Base-by-base conservation (phyloP, 2,797 vertebrate genomes). In the Notoglanidium macrostoma region DNA sequence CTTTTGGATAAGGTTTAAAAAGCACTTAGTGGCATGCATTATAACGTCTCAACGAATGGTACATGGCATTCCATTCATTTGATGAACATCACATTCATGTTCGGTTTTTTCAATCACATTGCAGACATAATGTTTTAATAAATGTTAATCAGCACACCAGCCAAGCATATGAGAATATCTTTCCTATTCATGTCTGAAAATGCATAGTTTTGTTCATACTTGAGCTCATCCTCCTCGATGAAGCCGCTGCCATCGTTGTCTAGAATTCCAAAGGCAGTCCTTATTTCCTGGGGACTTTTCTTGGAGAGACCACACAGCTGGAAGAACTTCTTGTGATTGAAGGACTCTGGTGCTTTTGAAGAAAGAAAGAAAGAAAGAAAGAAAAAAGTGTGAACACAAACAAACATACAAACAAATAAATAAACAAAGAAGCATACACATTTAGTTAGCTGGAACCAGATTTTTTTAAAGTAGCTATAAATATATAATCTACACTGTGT, bases 311-410 rank as follows among this genome's bases (percentile, higher is more conserved):
- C 98, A 85, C 96, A 98, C 65, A 96, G 88, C 95, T 97, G 95
- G 96, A 99, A 99, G 95, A 99, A 99, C 96, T 97, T 98, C 95
- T 97, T 99, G 91, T 95, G 95, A 91, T 95, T 96, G 93, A 99
- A 99, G 92, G 97, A 97, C 90, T 98, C 97, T 91, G 97, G 97
- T 92, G 96, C 98, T 99, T 92, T 92, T 91, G 89, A n/a, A 65
- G 89, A 90, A 49, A 90, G 88, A 87, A 72, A 84, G 70, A 11
- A 29, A 29, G 35, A 77, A 72, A 11, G 19, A 3, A 65, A 21
- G 88, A 90, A 51, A 90, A 1, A 40, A 40, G 40, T 40, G 40
- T 40, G 40, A 21, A 21, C 21, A 21, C n/a, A 80, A 61, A 80
- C 29, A 0, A 63, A 15, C 40, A 79, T 29, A 51, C 21, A 35